These are phyloP conservation scores for Coenonympha arcania DNA, from an alignment of 2,888 invertebrate genomes.

Conservation along the genomic window DNA sequence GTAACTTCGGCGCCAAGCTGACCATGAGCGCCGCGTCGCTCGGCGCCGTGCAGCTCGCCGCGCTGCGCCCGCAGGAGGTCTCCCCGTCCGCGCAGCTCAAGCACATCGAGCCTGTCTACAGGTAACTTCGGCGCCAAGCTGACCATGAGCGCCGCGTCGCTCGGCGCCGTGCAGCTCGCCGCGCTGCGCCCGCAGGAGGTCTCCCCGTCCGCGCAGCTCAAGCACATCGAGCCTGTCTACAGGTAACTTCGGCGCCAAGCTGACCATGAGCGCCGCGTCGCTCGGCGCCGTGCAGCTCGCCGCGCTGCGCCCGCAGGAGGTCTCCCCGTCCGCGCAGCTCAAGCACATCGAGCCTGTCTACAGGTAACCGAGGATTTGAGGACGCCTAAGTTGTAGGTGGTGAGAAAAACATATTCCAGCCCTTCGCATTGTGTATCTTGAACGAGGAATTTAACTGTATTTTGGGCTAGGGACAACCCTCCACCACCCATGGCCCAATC, in stretches of 20 bases:
- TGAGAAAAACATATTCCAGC: no score
- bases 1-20: constrained; percentile 71
- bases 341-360: constrained; percentile 83
- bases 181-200: constrained; percentile 86
- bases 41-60: constrained; percentile 79
- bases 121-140: constrained; percentile 68
- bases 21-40: constrained; percentile 81
- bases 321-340: constrained; percentile 81
- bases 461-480: no score
- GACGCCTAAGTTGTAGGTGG: no score
- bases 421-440: no score
- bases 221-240: constrained; percentile 81
- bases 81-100: constrained; percentile 83
- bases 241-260: constrained; percentile 67
- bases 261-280: constrained; percentile 80
- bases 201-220: constrained; percentile 81
- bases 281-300: constrained; percentile 80
- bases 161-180: constrained; percentile 80
- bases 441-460: no score
- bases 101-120: constrained; percentile 80
- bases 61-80: constrained; percentile 85
- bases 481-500: no score
- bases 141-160: constrained; percentile 79
- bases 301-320: constrained; percentile 84
- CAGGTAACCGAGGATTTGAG: no score